phyloP scores from a whole-genome alignment of 2,888 invertebrate genomes.

The Sphaeridia pumilis region DNA sequence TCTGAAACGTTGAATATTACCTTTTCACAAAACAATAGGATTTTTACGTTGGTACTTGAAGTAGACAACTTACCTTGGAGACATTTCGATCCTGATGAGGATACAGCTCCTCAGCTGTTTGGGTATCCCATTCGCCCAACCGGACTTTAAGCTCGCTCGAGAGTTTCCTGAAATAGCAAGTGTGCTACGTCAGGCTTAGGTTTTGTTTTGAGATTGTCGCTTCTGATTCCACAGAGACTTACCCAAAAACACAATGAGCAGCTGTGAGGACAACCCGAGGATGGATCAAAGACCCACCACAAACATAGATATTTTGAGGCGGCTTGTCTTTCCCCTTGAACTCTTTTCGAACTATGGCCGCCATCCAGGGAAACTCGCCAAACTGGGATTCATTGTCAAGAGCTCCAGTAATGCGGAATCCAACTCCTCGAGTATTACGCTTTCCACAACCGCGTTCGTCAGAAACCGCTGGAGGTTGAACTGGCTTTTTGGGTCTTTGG shows the following conservation, averaged over 20 bases:
- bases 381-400: constrained; percentile 56
- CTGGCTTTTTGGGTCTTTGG: not conserved
- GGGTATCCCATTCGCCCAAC: constrained; percentile 74
- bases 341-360: constrained; percentile 46
- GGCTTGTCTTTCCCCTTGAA: constrained; percentile 20
- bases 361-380: constrained; percentile 76
- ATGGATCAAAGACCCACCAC: constrained; percentile 70
- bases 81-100: constrained; percentile 54
- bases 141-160: constrained; percentile 46
- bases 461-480: not conserved
- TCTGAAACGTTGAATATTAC: constrained; percentile 37
- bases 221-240: no score
- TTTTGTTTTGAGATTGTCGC: no score
- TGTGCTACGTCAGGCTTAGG: no score
- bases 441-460: constrained; percentile 29
- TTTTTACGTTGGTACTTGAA: no score
- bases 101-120: constrained; percentile 55
- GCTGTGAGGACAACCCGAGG: constrained; percentile 64
- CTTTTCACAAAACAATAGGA: not conserved
- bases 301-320: constrained; percentile 52
- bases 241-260: constrained; percentile 57
- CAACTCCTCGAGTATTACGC: constrained; percentile 49
- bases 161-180: no score
- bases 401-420: constrained; percentile 57
- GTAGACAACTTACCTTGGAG: no score